Evolutionary conservation across 2,797 vertebrate genomes (phyloP).

Genomic region (Carcharodon carcharias): DNA sequence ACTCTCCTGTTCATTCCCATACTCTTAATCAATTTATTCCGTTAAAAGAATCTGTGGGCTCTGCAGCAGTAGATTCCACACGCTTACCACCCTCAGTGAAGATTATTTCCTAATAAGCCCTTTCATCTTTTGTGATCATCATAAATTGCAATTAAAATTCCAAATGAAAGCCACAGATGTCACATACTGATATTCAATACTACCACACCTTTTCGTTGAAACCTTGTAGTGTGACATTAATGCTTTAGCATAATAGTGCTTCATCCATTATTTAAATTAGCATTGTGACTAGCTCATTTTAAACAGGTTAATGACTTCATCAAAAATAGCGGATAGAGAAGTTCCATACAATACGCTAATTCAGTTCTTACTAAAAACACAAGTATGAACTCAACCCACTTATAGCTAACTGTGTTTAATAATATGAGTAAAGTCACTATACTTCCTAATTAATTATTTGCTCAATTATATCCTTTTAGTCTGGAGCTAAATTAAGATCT

Average conservation of each 20-base stretch:
- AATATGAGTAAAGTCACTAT: not conserved
- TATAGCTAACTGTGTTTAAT: not conserved
- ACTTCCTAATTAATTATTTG: not conserved
- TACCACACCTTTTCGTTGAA: not conserved
- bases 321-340: not conserved
- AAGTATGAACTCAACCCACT: not conserved
- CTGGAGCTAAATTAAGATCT: not conserved
- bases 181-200: not conserved
- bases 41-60: not conserved
- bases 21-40: not conserved
- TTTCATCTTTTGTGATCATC: not conserved
- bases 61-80: not conserved
- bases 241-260: not conserved
- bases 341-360: not conserved
- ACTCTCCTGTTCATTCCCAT: not conserved
- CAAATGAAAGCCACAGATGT: not conserved
- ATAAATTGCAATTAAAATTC: not conserved
- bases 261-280: not conserved
- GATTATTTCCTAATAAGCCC: not conserved
- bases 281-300: not conserved
- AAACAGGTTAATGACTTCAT: conserved; percentile 8
- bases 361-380: not conserved
- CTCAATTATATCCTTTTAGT: not conserved
- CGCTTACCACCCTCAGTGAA: too few relatives aligned
- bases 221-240: not conserved